These are phyloP conservation scores for Papilio helenus DNA, from an alignment of 1,140 invertebrate genomes.

Conservation along the genomic window DNA sequence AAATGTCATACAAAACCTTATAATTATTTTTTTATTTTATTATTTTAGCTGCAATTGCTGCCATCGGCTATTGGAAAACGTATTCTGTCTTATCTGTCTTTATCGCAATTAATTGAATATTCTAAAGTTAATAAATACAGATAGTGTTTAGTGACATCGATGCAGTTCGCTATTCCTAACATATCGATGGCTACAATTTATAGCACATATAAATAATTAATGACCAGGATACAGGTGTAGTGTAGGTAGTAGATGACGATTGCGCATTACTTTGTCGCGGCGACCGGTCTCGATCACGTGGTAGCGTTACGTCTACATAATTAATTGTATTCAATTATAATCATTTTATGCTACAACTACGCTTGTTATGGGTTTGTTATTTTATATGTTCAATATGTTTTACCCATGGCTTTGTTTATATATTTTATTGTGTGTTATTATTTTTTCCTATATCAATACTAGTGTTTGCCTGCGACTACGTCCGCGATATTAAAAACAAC, in stretches of 20 bases:
- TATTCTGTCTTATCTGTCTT: conserved; percentile 61
- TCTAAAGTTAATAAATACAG: conserved; percentile 70
- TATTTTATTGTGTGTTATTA: no score
- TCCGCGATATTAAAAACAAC: no score
- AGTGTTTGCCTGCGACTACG: no score
- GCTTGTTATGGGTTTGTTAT: conserved; percentile 20
- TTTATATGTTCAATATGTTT: not conserved
- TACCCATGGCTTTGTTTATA: no score
- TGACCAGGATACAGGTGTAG: conserved; percentile 37
- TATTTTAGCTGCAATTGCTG: conserved; percentile 66
- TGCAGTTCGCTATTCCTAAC: not conserved
- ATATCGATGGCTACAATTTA: conserved; percentile 24
- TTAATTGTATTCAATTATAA: conserved; percentile 34
- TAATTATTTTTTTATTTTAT: not conserved
- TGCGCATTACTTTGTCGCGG: conserved; percentile 37
- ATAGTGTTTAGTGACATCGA: not conserved
- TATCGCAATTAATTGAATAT: conserved; percentile 59
- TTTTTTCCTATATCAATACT: no score
- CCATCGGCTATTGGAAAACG: conserved; percentile 63
- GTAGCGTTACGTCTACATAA: conserved; percentile 32
- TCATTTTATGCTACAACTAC: conserved; percentile 22
- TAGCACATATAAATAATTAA: conserved; percentile 31
- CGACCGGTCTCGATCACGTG: conserved; percentile 33
- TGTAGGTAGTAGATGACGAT: conserved; percentile 29
- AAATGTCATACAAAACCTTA: not conserved